These are phyloP conservation scores for Choreutis nemorana DNA, from an alignment of 2,888 invertebrate species.

Conservation along the genomic window DNA sequence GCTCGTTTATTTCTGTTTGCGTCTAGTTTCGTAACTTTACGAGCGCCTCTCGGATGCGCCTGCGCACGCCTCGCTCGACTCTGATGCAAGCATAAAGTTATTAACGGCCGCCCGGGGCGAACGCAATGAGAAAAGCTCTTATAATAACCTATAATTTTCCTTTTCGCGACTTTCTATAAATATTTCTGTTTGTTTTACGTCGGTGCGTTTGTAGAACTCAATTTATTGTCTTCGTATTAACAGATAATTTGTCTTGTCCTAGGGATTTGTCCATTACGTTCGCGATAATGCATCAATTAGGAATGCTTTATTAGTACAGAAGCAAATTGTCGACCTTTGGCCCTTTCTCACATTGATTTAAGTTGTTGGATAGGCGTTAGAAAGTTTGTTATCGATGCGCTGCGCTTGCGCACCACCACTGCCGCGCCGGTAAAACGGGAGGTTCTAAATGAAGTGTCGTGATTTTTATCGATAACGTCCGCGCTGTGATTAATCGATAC, in stretches of 20 bases:
- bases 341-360: conserved; percentile 42
- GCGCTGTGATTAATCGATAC: conserved; percentile 39
- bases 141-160: conserved; percentile 12
- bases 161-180: conserved; percentile 1
- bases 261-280: conserved; percentile 11
- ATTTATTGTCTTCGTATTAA: conserved; percentile 2
- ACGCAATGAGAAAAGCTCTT: conserved; percentile 22
- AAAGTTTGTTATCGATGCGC: conserved; percentile 35
- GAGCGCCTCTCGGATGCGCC: conserved; percentile 39
- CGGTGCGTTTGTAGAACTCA: no score
- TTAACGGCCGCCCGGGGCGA: conserved; percentile 43
- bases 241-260: no score
- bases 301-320: conserved; percentile 25
- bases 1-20: conserved; percentile 54
- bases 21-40: conserved; percentile 58
- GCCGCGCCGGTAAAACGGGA: conserved; percentile 13
- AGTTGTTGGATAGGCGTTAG: conserved; percentile 32
- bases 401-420: conserved; percentile 17
- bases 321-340: conserved; percentile 45
- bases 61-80: conserved; percentile 30
- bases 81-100: conserved; percentile 45
- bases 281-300: conserved; percentile 25
- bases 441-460: conserved; percentile 34
- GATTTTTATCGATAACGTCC: conserved; percentile 43
- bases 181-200: no score